phyloP scores from a whole-genome alignment of 2,113 vertebrate genomes.

The Chaenogobius annularis region DNA sequence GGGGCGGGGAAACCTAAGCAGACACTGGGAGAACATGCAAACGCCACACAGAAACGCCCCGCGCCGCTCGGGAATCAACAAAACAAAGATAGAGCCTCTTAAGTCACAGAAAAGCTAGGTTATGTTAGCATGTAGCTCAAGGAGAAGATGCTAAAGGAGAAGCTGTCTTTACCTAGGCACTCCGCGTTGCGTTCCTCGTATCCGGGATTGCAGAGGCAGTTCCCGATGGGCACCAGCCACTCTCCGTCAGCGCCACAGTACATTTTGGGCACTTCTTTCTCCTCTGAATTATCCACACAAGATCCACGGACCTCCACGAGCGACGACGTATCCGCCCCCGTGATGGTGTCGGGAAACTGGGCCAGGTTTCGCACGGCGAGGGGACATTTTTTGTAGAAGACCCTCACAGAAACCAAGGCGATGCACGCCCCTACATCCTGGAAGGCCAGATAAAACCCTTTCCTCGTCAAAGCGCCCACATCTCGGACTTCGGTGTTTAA shows the following conservation, averaged over 20 bases:
- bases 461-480: constrained; percentile 86
- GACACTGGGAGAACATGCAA: too few species aligned
- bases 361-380: constrained; percentile 92
- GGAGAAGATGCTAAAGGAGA: too few species aligned
- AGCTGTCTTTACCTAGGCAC: constrained; percentile 88
- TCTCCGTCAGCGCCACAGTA: constrained; percentile 98
- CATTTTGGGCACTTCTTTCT: constrained; percentile 98
- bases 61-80: too few species aligned
- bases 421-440: constrained; percentile 98
- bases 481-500: constrained; percentile 95
- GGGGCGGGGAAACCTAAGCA: too few species aligned
- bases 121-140: too few species aligned
- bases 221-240: constrained; percentile 99
- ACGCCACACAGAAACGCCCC: too few species aligned
- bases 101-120: background rate
- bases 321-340: constrained; percentile 93
- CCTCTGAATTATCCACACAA: constrained; percentile 96
- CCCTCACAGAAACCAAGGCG: constrained; percentile 91
- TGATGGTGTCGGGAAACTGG: constrained; percentile 96
- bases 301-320: constrained; percentile 96
- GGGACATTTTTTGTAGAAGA: constrained; percentile 97
- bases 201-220: constrained; percentile 94
- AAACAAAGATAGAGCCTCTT: too few species aligned
- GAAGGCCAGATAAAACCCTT: constrained; percentile 97
- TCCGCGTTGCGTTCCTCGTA: constrained; percentile 89